These are phyloP conservation scores for Drosophila setosimentum DNA, from an alignment of 2,888 invertebrate genomes.

Conservation along the genomic window DNA sequence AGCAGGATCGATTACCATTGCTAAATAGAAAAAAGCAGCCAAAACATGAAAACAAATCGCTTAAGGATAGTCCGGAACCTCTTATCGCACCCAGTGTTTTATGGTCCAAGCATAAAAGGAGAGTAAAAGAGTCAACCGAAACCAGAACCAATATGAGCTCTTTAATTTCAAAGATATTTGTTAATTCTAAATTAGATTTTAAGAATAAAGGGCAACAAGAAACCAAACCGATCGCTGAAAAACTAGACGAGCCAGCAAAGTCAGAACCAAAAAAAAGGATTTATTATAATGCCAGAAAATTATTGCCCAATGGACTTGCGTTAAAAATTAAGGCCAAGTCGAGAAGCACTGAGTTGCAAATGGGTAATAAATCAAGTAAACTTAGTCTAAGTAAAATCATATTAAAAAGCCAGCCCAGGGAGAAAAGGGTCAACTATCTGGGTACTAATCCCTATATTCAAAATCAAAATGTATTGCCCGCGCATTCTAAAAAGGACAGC, in stretches of 20 bases:
- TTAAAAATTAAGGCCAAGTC: neutral
- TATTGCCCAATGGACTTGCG: neutral
- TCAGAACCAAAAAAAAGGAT: neutral
- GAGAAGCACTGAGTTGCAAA: neutral
- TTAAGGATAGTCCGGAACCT: neutral
- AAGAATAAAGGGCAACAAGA: neutral
- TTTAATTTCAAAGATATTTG: neutral
- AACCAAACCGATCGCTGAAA: neutral
- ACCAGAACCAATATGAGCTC: neutral
- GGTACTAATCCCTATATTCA: conserved; percentile 38
- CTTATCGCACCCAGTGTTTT: neutral
- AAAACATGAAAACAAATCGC: neutral
- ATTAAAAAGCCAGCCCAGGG: conserved; percentile 7
- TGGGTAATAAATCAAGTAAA: neutral
- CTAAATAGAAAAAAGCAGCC: neutral
- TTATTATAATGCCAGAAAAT: neutral
- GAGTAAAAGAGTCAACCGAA: neutral
- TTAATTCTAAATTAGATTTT: neutral
- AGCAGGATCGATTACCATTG: neutral
- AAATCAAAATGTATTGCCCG: neutral
- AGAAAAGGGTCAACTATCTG: conserved; percentile 22
- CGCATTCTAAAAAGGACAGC: neutral
- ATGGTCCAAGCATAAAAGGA: neutral
- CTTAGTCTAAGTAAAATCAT: conserved; percentile 1
- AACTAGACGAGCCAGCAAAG: neutral